A percentile compares a stretch with the other conserved stretches of the same genome.
Conservation (phyloP, 2,113 vertebrate species). For the Corvus cornix region DNA sequence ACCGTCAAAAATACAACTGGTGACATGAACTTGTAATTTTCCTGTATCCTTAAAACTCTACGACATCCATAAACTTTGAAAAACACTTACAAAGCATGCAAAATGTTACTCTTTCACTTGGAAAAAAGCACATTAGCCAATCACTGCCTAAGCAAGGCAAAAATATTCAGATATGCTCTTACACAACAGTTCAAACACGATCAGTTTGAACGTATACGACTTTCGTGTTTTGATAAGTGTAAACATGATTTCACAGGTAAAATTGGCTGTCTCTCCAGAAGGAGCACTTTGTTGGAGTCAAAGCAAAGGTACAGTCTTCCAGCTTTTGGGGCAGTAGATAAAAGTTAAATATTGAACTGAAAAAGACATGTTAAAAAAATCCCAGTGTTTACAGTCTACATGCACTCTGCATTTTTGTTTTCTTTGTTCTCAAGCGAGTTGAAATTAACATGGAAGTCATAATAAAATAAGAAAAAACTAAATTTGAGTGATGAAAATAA, state of each 20-base stretch:
- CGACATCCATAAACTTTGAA: not conserved
- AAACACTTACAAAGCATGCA: not conserved
- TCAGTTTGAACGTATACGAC: rapidly evolving
- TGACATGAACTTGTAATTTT: not conserved
- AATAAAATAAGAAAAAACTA: not conserved
- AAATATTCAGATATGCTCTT: not conserved
- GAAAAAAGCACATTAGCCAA: not conserved
- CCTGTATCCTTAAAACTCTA: not conserved
- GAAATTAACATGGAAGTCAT: not conserved
- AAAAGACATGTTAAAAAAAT: not conserved
- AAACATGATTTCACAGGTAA: not conserved
- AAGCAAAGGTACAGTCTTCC: not conserved
- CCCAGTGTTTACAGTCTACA: not conserved
- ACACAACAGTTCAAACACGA: not conserved
- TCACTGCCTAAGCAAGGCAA: not conserved
- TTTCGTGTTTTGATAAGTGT: not conserved
- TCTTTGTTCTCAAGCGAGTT: not conserved
- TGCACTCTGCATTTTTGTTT: not conserved
- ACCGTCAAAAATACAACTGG: not conserved
- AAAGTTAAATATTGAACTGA: not conserved
- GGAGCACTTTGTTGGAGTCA: not conserved
- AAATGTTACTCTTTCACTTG: not conserved
- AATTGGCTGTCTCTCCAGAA: not conserved
- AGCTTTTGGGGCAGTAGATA: not conserved
- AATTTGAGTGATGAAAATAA: not conserved